Evolutionary conservation across 2,797 vertebrate species (phyloP), one percentile per base, ranked within the genome.

Genomic region (Amphiprion clarkii): DNA sequence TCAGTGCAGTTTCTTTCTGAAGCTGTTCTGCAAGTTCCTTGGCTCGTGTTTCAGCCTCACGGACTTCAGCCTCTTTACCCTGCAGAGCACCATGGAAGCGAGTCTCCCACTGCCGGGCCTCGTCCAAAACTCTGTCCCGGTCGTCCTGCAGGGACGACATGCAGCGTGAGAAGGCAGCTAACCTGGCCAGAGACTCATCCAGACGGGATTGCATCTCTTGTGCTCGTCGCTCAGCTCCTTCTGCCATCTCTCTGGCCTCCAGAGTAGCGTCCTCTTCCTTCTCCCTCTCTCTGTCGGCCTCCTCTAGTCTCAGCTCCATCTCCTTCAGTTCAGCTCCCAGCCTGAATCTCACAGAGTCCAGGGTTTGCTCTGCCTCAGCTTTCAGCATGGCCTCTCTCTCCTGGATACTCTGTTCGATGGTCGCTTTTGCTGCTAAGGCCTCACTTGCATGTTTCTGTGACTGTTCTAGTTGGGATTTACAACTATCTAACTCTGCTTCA

Each of bases 121-220:
- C 96, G 4, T 98, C 97, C 77, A 99, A 82, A 65, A 99, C 96
- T 29, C 98, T 91, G 82, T 99, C 98, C 13, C 98, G 93, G 89
- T 99, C 98, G 6, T 99, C 96, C 79, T 99, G 98, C 74, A 99
- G 95, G 5, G 98, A 99, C 21, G 97, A 98, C 98, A 99, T 99
- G 87, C 97, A 98, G 67, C 95, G 96, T 0, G 96, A 97, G 90
- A 99, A 99, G 73, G 98, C 98, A 0, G 96, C 97, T 46, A 99
- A 93, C 75, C 97, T 92, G 52, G 97, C 97, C 71, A 99, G 85
- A 2, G 97, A 96, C 90, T 96, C 95, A 16, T 98, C 96, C 44
- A 99, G 91, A 23, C 83, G 96, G 27, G 94, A 91, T 83, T 98
- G 96, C 77, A 95, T 82, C 69, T 96, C 91, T 78, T 96, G 96